phyloP scores from a whole-genome alignment of 2,113 vertebrate species.

The Gnathonemus echidnorhynchus region DNA sequence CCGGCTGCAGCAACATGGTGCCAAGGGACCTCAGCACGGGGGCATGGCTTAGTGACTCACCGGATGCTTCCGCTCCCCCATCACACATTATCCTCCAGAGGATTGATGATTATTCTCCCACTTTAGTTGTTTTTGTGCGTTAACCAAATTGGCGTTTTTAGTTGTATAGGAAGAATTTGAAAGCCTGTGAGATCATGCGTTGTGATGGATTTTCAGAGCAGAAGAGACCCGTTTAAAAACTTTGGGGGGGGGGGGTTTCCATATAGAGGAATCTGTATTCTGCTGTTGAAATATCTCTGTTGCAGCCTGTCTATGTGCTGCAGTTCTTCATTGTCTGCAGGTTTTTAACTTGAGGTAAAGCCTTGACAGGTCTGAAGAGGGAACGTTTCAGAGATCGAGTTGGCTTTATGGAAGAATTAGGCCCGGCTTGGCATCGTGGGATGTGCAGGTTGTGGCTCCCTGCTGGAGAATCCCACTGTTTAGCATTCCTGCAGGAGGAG shows the following conservation, averaged over 20 bases:
- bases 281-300: background rate
- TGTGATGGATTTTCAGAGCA: background rate
- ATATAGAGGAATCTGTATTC: background rate
- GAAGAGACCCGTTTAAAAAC: background rate
- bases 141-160: background rate
- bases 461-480: constrained; percentile 19
- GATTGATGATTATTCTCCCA: background rate
- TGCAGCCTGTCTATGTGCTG: background rate
- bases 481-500: constrained; percentile 8
- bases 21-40: constrained; percentile 19
- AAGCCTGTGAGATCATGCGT: background rate
- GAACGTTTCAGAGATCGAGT: background rate
- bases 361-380: background rate
- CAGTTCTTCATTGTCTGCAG: background rate
- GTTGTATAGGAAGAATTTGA: background rate
- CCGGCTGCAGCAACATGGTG: constrained; percentile 1
- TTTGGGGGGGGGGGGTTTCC: background rate
- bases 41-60: background rate
- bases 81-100: background rate
- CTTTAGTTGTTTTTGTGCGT: background rate
- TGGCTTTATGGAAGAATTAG: background rate
- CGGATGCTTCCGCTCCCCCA: background rate
- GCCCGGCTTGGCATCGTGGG: background rate
- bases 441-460: background rate
- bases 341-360: background rate